phyloP scores from a whole-genome alignment of 2,113 vertebrate species.

The Nycticebus coucang region DNA sequence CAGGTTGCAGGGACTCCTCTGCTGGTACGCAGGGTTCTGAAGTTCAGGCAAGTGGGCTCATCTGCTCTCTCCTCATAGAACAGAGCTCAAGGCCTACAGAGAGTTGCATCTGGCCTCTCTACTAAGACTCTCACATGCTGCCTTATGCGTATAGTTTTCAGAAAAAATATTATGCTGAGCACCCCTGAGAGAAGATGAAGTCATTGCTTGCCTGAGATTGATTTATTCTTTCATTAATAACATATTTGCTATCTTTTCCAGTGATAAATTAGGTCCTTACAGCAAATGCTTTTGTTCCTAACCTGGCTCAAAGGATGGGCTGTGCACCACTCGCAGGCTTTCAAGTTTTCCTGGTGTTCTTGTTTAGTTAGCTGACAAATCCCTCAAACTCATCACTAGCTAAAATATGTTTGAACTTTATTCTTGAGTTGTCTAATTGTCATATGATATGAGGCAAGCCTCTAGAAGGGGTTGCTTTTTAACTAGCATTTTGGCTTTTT shows the following conservation, averaged over 20 bases:
- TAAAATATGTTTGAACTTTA: constrained; percentile 36
- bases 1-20: not conserved
- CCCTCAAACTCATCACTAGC: not conserved
- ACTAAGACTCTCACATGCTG: not conserved
- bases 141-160: constrained; percentile 25
- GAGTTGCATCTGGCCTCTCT: not conserved
- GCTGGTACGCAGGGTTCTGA: not conserved
- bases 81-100: not conserved
- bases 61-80: not conserved
- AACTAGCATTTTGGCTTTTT: constrained; percentile 59
- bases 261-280: constrained; percentile 56
- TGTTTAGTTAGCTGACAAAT: constrained; percentile 1
- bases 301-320: constrained; percentile 14
- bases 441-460: not conserved
- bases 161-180: constrained; percentile 34
- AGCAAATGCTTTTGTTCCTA: constrained; percentile 50
- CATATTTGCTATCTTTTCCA: constrained; percentile 66
- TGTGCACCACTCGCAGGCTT: not conserved
- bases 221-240: constrained; percentile 74
- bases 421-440: constrained; percentile 31
- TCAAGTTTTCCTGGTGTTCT: constrained; percentile 3
- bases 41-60: not conserved
- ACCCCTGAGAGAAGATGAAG: constrained; percentile 69
- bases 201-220: constrained; percentile 59
- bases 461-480: constrained; percentile 51